Percentiles rank a stretch among this genome's conserved stretches.
These are phyloP conservation scores for Paradisaea rubra DNA, from an alignment of 2,113 vertebrate genomes.

Conservation along the genomic window DNA sequence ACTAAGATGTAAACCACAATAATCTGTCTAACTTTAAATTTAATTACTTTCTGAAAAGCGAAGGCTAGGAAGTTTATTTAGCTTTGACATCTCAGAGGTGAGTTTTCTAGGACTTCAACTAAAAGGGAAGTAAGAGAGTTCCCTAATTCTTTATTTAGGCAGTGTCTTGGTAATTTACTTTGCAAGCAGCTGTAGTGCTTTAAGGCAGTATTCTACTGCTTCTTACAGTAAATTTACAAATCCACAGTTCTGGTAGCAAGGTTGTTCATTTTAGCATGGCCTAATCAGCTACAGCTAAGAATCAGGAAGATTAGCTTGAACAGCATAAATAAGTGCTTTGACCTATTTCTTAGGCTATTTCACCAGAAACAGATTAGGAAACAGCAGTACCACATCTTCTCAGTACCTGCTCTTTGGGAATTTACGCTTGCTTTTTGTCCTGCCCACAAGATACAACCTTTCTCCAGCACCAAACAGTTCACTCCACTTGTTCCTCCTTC, in stretches of 20 bases:
- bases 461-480: neutral
- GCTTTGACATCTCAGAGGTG: neutral
- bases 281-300: neutral
- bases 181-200: neutral
- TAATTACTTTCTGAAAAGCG: neutral
- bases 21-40: neutral
- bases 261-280: neutral
- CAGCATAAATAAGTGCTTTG: neutral
- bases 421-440: neutral
- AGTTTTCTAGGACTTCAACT: neutral
- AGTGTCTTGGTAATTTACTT: neutral
- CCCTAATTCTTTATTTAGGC: neutral
- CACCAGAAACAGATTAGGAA: neutral
- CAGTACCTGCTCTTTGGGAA: neutral
- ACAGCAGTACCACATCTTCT: neutral
- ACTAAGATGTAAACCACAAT: neutral
- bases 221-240: neutral
- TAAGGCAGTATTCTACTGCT: neutral
- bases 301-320: neutral
- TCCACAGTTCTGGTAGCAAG: neutral
- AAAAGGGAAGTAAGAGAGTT: neutral
- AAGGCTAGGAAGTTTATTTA: neutral
- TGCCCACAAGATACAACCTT: neutral
- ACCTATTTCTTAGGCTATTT: neutral
- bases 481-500: neutral